Conservation (phyloP, 2,888 invertebrate species). For the Philereme vetulata region DNA sequence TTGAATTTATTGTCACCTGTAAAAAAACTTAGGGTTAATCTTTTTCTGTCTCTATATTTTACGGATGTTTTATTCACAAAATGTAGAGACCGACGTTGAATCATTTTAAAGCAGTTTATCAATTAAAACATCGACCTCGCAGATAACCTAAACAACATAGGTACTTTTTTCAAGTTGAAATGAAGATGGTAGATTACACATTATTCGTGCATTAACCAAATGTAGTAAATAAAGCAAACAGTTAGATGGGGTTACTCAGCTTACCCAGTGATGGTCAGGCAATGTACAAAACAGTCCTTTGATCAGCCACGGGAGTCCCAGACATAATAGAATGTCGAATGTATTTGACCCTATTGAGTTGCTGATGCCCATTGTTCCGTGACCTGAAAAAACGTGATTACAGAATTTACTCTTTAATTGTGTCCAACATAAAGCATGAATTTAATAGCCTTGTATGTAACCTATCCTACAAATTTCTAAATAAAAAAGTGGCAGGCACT, state of each 20-base stretch:
- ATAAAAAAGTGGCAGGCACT: constrained; percentile 3
- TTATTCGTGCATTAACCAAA: too few relatives aligned
- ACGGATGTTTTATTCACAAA: too few relatives aligned
- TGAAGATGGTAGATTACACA: too few relatives aligned
- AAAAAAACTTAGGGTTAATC: background rate
- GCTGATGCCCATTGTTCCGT: constrained; percentile 91
- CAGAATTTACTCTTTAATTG: constrained; percentile 14
- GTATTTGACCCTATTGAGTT: constrained; percentile 93
- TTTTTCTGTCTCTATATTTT: too few relatives aligned
- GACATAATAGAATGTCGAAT: constrained; percentile 90
- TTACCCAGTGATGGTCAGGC: constrained; percentile 82
- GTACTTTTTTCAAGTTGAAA: too few relatives aligned
- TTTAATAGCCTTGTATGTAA: constrained; percentile 5
- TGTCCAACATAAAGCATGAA: constrained; percentile 5
- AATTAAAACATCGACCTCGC: too few relatives aligned
- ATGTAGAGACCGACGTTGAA: too few relatives aligned
- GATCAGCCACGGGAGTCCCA: constrained; percentile 91
- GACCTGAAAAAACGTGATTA: constrained; percentile 74
- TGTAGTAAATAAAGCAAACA: background rate
- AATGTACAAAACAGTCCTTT: constrained; percentile 86
- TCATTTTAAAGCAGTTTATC: too few relatives aligned
- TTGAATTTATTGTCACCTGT: constrained; percentile 88
- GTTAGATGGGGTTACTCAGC: constrained; percentile 8
- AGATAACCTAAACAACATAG: too few relatives aligned
- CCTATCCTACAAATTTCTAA: constrained; percentile 7